A percentile compares a stretch with the other conserved stretches of the same genome.
phyloP scores from a whole-genome alignment of 2,888 invertebrate genomes.

The Balanococcus diminutus region DNA sequence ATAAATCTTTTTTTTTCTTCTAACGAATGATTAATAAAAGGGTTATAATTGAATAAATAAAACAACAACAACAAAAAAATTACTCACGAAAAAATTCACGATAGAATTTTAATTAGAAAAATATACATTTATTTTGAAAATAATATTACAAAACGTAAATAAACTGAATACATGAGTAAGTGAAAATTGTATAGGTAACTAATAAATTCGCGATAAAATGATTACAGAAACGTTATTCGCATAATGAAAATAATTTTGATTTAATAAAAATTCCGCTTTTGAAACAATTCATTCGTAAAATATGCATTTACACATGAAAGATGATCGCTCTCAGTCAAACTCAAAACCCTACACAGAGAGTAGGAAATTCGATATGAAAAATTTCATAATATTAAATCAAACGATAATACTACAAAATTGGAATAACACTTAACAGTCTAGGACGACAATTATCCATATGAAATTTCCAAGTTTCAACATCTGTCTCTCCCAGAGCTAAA shows the following conservation, averaged over 20 bases:
- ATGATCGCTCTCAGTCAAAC: not conserved
- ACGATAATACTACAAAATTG: not conserved
- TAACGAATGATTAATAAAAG: too few relatives aligned
- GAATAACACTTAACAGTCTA: too few relatives aligned
- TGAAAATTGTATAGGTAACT: slow-evolving; percentile 14
- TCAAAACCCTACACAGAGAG: not conserved
- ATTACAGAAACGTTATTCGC: not conserved
- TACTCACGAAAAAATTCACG: not conserved
- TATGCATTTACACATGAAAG: not conserved
- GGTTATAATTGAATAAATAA: too few relatives aligned
- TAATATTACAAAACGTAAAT: slow-evolving; percentile 28
- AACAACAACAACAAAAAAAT: not conserved
- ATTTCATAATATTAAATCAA: too few relatives aligned
- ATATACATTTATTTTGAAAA: not conserved
- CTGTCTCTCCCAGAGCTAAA: not conserved
- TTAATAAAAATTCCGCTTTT: not conserved
- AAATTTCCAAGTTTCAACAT: not conserved
- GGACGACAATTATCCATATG: not conserved
- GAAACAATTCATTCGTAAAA: not conserved
- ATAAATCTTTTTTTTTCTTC: too few relatives aligned
- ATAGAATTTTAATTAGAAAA: not conserved
- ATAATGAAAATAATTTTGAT: not conserved
- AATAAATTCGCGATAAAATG: not conserved
- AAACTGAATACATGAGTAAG: slow-evolving; percentile 2
- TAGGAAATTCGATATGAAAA: not conserved